Base-by-base conservation (phyloP, 92 coral and sea anemone species). In the Ricordea florida region DNA sequence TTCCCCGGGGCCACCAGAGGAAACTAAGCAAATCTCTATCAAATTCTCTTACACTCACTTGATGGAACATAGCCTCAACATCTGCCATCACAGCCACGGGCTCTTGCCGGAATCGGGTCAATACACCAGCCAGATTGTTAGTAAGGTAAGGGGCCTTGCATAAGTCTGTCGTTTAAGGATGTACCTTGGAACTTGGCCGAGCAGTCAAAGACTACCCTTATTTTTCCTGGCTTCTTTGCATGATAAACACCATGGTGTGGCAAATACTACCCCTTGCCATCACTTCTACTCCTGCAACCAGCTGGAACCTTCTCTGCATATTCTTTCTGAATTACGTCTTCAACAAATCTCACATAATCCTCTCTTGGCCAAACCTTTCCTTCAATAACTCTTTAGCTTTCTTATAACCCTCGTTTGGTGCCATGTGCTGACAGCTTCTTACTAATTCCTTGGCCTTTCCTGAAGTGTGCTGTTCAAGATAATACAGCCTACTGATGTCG, bases 91-190 rank as follows among this genome's bases (percentile, higher is more conserved):
- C 72, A 29, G 88, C 83, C 24, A 74, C 52, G 30, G 71, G 82
- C 8, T 49, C 53, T 47, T 83, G 59, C n/a, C 83, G 64, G 45
- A 72, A 81, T 42, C 68, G 69, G 7, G 44, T 31, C 31, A 74
- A 45, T n/a, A 84, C 85, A 6, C 85, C 81, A 3, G 71, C 64
- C 30, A 78, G 79, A 17, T 34, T 77, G 41, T 85, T 85, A 38
- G 81, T 78, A 66, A 85, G 55, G 28, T 85, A 76, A 56, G 89
- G n/a, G 89, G 38, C 84, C 87, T 29, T 81, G 87, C 28, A 72
- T 50, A 9, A 72, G 48, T 20, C 41, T 59, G 5, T 63, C 52
- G 53, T 81, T 81, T 43, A 83, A 45, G n/a, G 85, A 79, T 17
- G 64, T 53, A 25, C 56, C 81, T 13, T 53, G 64, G 48, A 49